Percentiles rank a stretch among this genome's conserved stretches.
Conservation (phyloP, 2,888 invertebrate genomes). For the Drosophila vallismaia region DNA sequence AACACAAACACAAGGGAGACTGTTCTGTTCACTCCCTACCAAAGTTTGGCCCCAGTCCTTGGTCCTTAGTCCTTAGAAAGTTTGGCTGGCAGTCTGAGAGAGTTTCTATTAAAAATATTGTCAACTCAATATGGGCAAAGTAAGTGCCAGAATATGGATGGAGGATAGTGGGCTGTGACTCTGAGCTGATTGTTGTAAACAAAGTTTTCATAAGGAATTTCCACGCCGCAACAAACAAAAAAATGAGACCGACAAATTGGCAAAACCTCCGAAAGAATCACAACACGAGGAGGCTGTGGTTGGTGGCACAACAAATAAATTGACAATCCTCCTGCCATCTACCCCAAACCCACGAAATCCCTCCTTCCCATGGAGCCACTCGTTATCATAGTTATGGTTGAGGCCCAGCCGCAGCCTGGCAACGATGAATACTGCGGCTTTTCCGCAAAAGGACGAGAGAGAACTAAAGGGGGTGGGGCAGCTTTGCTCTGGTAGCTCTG, state of each 20-base stretch:
- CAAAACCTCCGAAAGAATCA: slow-evolving; percentile 60
- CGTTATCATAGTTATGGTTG: slow-evolving; percentile 44
- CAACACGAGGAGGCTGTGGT: slow-evolving; percentile 62
- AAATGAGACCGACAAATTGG: slow-evolving; percentile 74
- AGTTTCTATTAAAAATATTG: slow-evolving; percentile 80
- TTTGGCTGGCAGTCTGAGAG: slow-evolving; percentile 55
- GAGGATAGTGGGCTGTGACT: slow-evolving; percentile 3
- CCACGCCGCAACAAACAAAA: slow-evolving; percentile 41
- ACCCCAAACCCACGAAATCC: background rate
- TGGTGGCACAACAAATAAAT: slow-evolving; percentile 75
- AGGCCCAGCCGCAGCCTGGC: slow-evolving; percentile 40
- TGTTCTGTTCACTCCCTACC: background rate
- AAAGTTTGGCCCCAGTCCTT: background rate
- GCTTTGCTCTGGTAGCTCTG: background rate
- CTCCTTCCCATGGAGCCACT: slow-evolving; percentile 23
- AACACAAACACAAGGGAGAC: slow-evolving; percentile 64
- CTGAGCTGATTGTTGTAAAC: slow-evolving; percentile 73
- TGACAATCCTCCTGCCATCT: slow-evolving; percentile 57
- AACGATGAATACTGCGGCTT: slow-evolving; percentile 72
- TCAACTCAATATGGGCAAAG: slow-evolving; percentile 72
- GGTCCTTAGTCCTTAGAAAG: slow-evolving; percentile 38
- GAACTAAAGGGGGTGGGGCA: background rate
- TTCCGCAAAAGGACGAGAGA: slow-evolving; percentile 8
- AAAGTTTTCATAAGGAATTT: slow-evolving; percentile 78
- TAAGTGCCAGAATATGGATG: slow-evolving; percentile 24